These are phyloP conservation scores for Diadegma fenestrale DNA, from an alignment of 2,888 invertebrate species.

Conservation along the genomic window DNA sequence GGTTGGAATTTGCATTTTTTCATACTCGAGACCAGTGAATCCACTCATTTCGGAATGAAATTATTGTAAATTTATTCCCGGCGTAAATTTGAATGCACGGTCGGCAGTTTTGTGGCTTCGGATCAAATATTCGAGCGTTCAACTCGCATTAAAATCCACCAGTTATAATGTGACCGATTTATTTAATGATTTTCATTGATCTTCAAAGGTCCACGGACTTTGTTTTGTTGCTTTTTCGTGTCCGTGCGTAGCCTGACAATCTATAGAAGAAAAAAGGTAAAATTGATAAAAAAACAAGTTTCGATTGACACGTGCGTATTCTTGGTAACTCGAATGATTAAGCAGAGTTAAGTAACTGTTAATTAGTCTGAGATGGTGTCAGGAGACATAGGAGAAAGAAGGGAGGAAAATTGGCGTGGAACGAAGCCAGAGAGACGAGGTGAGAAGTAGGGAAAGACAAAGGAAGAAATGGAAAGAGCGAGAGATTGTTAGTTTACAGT, in stretches of 20 bases:
- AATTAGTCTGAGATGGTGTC: slow-evolving; percentile 62
- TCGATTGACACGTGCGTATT: slow-evolving; percentile 38
- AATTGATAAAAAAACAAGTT: neutral
- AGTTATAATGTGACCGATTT: neutral
- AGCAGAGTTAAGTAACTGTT: slow-evolving; percentile 66
- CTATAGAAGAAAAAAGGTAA: neutral
- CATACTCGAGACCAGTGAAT: neutral
- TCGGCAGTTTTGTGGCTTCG: neutral
- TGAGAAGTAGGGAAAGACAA: slow-evolving; percentile 20
- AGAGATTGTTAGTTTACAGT: slow-evolving; percentile 62
- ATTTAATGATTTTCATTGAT: neutral
- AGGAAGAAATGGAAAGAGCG: slow-evolving; percentile 38
- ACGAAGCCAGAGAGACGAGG: slow-evolving; percentile 13
- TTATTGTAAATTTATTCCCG: neutral
- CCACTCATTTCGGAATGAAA: neutral
- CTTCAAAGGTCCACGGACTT: neutral
- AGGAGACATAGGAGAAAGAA: slow-evolving; percentile 28
- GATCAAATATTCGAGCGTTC: neutral
- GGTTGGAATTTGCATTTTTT: neutral
- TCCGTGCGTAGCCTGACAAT: neutral
- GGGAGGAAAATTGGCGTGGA: slow-evolving; percentile 1
- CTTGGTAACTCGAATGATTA: slow-evolving; percentile 47
- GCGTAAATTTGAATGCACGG: neutral
- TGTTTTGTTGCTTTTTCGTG: neutral
- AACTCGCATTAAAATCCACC: neutral